Base-by-base conservation (phyloP, 1,140 invertebrate species). In the Nilaparvata lugens region DNA sequence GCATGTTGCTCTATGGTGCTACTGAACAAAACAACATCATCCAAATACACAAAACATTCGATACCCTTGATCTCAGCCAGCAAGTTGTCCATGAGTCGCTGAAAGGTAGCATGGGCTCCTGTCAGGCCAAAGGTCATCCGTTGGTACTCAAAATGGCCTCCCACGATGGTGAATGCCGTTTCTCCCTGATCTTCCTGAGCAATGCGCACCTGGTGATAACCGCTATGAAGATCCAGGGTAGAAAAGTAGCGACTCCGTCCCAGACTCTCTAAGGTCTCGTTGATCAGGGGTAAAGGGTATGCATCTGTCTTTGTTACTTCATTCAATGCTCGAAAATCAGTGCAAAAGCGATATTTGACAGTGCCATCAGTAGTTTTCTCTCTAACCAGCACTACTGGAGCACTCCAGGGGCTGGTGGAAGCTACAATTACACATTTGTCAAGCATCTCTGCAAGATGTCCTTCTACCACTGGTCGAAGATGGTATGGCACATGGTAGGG, bases 21-120 rank as follows among this genome's bases (percentile, higher is more conserved):
- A 2, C 65, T 64, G 51, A 67, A 76, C 5, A 76, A 58, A 11
- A 78, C 62, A 2, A 75, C 69, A 60, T 77, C 74, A 53, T 78
- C 76, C 16, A 76, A 42, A 52, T 76, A 78, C 1, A 74, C 69
- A 52, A 72, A 66, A 62, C 70, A 69, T 69, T 11, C 31, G 7
- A 11, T 11, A 4, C 31, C 31, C 31, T 35, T 35, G 2, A 35
- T 11, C 7, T 6, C 71, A 13, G 35, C 55, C 19, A 78, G 58
- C 1, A 74, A 65, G 9, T 56, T 61, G 57, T 72, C 69, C 71
- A 75, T 75, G 24, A 69, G 57, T 38, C 64, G 18, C 25, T 56
- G 59, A 21, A 65, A 65, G 2, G 56, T 64, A 0, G 58, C 28
- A 1, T 64, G 66, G 1, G 64, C 66, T 14, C 52, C 58, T 24